Evolutionary conservation across 2,113 vertebrate species (phyloP).

Genomic region (Xenopus laevis): DNA sequence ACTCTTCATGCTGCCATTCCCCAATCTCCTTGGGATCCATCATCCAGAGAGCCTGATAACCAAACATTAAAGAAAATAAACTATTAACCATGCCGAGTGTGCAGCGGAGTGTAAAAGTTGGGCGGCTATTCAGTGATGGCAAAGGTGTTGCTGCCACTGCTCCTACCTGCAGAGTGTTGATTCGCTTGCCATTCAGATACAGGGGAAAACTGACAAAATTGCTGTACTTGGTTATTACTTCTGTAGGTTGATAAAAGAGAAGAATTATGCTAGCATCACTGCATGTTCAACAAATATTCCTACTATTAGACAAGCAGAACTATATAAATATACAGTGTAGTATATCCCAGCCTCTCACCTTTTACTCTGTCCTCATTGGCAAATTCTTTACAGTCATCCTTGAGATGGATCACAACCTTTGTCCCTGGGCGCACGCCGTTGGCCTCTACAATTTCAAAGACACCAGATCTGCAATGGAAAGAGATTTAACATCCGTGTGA

Average conservation of each 20-base stretch:
- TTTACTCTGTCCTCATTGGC: slow-evolving; percentile 83
- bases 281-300: too few species aligned
- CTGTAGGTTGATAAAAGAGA: slow-evolving; percentile 62
- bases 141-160: too few species aligned
- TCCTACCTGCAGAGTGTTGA: slow-evolving; percentile 91
- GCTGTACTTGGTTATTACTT: slow-evolving; percentile 94
- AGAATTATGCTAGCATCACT: neutral
- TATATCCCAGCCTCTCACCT: slow-evolving; percentile 63
- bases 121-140: too few species aligned
- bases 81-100: neutral
- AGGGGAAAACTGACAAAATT: slow-evolving; percentile 95
- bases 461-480: slow-evolving; percentile 72
- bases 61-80: neutral
- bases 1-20: slow-evolving; percentile 90
- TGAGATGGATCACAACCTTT: slow-evolving; percentile 90
- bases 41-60: slow-evolving; percentile 86
- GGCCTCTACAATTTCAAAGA: slow-evolving; percentile 88
- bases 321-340: neutral
- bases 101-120: too few species aligned
- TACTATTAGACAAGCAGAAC: neutral
- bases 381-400: slow-evolving; percentile 89
- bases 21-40: slow-evolving; percentile 88
- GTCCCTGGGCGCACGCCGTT: slow-evolving; percentile 85
- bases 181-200: slow-evolving; percentile 84
- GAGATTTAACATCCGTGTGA: too few species aligned